Evolutionary conservation across 2,888 invertebrate genomes (phyloP), one percentile per base, ranked within the genome.

Genomic region (Pseudeuparius sepicola): DNA sequence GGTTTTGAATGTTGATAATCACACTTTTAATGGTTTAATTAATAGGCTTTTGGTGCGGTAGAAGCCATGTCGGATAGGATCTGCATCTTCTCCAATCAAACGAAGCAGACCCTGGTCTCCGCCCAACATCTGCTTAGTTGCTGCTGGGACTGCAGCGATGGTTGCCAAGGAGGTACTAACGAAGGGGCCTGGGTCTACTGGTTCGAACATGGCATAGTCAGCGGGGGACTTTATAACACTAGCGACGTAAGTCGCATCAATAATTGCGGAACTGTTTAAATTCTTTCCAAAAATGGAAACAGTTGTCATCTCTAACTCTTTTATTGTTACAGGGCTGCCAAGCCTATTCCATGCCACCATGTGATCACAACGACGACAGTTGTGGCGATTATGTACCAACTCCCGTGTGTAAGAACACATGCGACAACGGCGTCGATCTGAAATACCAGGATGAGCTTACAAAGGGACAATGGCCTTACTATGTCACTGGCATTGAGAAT

Each of bases 131-230:
- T 89, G 32, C 64, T 86, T 5, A 71, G 80, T 14, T 89, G 88
- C 53, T 88, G 88, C 50, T 24, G 24, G 5, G 10, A 24, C 1
- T 36, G 18, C 5, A 69, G 73, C 45, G 18, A 29, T 20, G 81
- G 85, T n/a, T 87, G 86, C 59, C 74, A 79, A 52, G 89, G 89
- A 12, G 90, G 89, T 4, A 78, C 75, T 55, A 78, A 78, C 3
- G 72, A 75, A 1, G 67, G 74, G 12, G 89, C 88, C 9, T 92
- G 89, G 89, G 65, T 71, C 28, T 86, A 82, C 60, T 89, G 85
- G 80, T 77, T 24, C 12, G 11, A 10, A 2, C n/a, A 20, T 3
- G 37, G 37, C 16, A 29, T 33, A 18, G 26, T 26, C 4, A 84
- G 84, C 32, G 92, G 92, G 25, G 88, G 89, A 2, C 4, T 20